These are phyloP conservation scores for Ondatra zibethicus DNA, from an alignment of 2,113 vertebrate species.

Conservation along the genomic window DNA sequence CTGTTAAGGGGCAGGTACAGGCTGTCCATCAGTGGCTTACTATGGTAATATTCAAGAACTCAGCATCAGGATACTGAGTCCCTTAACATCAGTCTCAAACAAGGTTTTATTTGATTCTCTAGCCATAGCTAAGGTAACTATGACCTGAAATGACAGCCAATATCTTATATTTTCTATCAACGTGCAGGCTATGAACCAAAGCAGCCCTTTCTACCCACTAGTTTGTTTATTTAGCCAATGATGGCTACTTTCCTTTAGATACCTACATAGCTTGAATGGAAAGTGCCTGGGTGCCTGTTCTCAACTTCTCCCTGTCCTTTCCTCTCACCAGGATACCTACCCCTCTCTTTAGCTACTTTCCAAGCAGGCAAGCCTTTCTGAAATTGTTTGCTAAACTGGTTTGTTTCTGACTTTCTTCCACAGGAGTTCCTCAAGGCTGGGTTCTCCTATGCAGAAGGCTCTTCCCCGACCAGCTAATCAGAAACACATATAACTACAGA, in stretches of 20 bases:
- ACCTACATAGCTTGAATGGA: rapidly evolving
- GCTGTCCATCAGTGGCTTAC: not conserved
- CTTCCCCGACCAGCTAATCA: not conserved
- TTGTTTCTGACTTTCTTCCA: conserved; percentile 12
- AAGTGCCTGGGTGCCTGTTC: not conserved
- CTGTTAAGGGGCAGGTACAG: not conserved
- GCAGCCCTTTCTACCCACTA: not conserved
- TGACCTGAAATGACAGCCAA: not conserved
- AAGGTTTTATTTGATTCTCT: conserved; percentile 7
- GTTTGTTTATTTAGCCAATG: not conserved
- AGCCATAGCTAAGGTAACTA: not conserved
- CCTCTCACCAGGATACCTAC: not conserved
- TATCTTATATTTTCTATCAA: not conserved
- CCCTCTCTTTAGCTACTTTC: not conserved
- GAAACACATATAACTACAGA: not conserved
- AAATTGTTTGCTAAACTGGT: not conserved
- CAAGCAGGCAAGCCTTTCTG: not conserved
- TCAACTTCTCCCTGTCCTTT: too few relatives aligned
- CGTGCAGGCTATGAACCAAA: not conserved
- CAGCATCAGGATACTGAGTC: not conserved
- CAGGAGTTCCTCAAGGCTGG: not conserved
- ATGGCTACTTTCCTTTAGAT: not conserved
- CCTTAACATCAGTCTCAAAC: not conserved
- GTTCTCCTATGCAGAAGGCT: not conserved
- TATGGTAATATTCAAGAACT: not conserved